Base-by-base conservation (phyloP, 2,888 invertebrate species). In the Oegoconia quadripuncta region DNA sequence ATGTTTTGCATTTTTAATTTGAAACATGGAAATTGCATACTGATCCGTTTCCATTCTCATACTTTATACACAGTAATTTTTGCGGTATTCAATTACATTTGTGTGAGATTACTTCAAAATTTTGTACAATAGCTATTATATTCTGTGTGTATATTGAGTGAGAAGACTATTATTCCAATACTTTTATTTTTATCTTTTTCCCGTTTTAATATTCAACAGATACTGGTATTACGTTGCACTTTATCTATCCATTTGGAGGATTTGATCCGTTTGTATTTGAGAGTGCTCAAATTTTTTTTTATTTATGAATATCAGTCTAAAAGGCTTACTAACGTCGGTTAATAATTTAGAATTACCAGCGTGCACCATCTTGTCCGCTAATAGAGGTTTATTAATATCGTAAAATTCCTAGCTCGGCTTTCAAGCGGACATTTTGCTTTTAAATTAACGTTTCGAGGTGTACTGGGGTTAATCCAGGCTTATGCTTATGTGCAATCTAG, bases 361-460 rank as follows among this genome's bases (percentile, higher is more conserved):
- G 38, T 41, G 45, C 56, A 51, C 57, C 61, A 62, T 64, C 63
- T 62, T 64, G 59, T 54, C 55, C 52, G 51, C 56, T 72, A 72
- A 66, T 65, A 65, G 59, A 57, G 61, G 59, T 69, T 65, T 70
- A 68, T 69, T 70, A 68, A 68, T 64, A 70, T 67, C 65, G 57
- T 66, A 63, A 69, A 70, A 63, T 57, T 60, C 55, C 55, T 48
- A 57, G 59, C 58, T 44, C 41, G 54, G 53, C 60, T 54, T 55
- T 57, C 48, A 53, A 55, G 51, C 57, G 50, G 47, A 31, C 46
- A 48, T 62, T 58, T 54, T 50, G 54, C 55, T 63, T 63, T 63
- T 56, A 68, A 71, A 64, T 65, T 64, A 64, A 54, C 53, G 56
- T 56, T 53, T 46, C 44, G 41, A 51, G 34, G 32, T 44, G 37